Evolutionary conservation across 2,113 vertebrate species (phyloP).

Genomic region (Ranitomeya imitator): DNA sequence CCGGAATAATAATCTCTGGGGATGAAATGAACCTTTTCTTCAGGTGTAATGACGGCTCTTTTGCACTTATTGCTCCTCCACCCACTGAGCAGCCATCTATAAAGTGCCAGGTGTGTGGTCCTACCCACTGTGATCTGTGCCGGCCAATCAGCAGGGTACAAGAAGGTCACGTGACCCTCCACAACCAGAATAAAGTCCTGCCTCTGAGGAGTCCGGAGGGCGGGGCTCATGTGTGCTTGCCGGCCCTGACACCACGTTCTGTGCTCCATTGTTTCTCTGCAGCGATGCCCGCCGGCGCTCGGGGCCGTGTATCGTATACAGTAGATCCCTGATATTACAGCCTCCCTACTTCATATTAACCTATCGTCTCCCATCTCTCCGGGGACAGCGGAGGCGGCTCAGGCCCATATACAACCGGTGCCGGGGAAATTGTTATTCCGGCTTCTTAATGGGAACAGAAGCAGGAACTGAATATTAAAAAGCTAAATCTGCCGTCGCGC

Average conservation of each 20-base stretch:
- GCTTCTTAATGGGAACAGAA: constrained; percentile 25
- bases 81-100: background rate
- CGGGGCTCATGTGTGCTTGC: background rate
- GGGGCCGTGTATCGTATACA: background rate
- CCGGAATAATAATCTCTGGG: background rate
- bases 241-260: background rate
- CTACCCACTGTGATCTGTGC: background rate
- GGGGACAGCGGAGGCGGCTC: background rate
- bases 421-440: constrained; percentile 14
- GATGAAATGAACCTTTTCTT: background rate
- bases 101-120: background rate
- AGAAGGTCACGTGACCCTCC: background rate
- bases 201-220: background rate
- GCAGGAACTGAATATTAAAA: constrained; percentile 35
- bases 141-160: background rate
- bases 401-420: background rate
- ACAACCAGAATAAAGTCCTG: background rate
- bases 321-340: background rate
- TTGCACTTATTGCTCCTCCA: background rate
- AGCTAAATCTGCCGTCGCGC: constrained; percentile 25
- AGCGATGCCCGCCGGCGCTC: too few relatives aligned
- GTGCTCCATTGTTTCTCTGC: too few relatives aligned
- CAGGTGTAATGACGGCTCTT: background rate
- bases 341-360: background rate
- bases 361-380: background rate